A percentile compares a stretch with the other conserved stretches of the same genome.
phyloP scores from a whole-genome alignment of 2,888 invertebrate species.

The Synergus umbraculus region DNA sequence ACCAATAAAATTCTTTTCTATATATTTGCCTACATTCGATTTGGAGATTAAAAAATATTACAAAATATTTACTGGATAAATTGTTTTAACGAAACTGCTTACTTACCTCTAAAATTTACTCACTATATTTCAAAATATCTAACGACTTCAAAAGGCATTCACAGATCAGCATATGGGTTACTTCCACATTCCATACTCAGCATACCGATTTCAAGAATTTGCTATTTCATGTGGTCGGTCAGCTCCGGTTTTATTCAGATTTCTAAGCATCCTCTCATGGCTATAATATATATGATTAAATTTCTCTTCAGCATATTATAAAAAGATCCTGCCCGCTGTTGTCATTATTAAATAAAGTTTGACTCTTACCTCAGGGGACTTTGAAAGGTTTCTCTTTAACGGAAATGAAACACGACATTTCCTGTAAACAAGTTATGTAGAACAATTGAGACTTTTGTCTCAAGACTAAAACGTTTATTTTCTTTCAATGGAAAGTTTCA shows the following conservation, averaged over 20 bases:
- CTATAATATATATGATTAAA: not conserved
- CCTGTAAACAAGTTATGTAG: constrained; percentile 13
- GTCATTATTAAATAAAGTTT: not conserved
- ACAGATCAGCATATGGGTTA: not conserved
- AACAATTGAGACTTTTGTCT: not conserved
- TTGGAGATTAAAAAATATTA: not conserved
- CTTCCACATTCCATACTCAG: constrained; percentile 10
- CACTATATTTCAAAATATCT: not conserved
- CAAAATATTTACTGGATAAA: not conserved
- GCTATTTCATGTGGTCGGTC: not conserved
- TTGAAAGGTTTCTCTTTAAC: not conserved
- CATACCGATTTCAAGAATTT: constrained; percentile 25
- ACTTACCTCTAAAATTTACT: too few relatives aligned
- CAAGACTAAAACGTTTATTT: not conserved
- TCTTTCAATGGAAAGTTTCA: not conserved
- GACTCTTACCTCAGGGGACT: not conserved
- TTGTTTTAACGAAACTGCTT: not conserved
- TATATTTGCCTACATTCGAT: not conserved
- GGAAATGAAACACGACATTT: not conserved
- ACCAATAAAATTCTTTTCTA: not conserved
- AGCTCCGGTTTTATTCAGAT: not conserved
- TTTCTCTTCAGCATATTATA: not conserved
- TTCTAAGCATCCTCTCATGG: not conserved
- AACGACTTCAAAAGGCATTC: not conserved
- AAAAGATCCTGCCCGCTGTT: not conserved